Conservation (phyloP, 2,888 invertebrate species). For the Zonitis immaculata region DNA sequence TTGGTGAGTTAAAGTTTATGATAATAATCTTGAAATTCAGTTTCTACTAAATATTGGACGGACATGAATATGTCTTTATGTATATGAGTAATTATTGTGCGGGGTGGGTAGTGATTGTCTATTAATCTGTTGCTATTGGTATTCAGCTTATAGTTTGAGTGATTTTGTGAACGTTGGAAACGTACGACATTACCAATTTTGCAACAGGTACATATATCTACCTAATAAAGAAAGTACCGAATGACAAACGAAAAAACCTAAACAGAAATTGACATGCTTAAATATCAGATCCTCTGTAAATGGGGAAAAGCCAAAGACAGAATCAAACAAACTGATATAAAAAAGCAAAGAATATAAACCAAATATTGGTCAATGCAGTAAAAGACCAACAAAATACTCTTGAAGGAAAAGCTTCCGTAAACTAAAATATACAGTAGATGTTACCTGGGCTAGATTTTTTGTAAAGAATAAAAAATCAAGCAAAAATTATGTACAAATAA, state of each 20-base stretch:
- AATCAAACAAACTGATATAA: not conserved
- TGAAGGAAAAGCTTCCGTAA: not conserved
- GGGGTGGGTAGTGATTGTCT: not conserved
- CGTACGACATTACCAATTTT: too few relatives aligned
- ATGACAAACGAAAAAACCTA: not conserved
- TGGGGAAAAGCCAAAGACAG: not conserved
- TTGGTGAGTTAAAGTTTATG: conserved; percentile 1
- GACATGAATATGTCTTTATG: too few relatives aligned
- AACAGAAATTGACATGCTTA: not conserved
- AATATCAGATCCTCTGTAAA: not conserved
- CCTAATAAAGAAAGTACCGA: not conserved
- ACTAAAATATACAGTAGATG: not conserved
- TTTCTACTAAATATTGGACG: not conserved
- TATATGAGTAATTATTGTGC: too few relatives aligned
- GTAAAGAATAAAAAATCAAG: too few relatives aligned
- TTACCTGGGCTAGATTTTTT: not conserved
- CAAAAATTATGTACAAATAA: too few relatives aligned
- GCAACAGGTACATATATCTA: not conserved
- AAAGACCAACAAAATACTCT: not conserved
- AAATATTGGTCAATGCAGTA: not conserved
- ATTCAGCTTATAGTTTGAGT: conserved; percentile 30
- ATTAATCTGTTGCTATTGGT: conserved; percentile 29
- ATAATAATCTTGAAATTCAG: conserved; percentile 13
- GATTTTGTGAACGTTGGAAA: too few relatives aligned
- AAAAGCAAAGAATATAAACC: not conserved